phyloP scores from a whole-genome alignment of 2,113 vertebrate species.

The Axis porcinus region DNA sequence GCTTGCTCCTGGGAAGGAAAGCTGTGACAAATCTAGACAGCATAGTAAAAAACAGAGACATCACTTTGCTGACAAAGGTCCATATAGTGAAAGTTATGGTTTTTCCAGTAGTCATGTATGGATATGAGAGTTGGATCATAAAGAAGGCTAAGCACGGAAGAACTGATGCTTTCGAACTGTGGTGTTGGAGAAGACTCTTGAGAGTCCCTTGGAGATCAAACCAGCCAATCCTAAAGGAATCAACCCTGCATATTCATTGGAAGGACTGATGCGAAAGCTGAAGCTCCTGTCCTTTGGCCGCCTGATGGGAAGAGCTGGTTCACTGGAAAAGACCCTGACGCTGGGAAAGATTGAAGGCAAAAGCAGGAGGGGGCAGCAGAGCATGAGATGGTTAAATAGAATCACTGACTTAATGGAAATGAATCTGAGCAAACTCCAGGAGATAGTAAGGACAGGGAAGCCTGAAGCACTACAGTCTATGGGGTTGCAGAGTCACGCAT shows the following conservation, averaged over 20 bases:
- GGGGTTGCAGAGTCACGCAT: neutral
- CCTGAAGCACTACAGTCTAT: neutral
- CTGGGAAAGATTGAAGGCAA: neutral
- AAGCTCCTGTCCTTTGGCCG: neutral
- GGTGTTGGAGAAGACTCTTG: neutral
- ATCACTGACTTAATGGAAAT: neutral
- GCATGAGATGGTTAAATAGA: neutral
- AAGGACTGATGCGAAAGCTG: neutral
- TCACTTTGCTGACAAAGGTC: neutral
- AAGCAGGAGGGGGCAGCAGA: neutral
- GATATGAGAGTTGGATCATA: neutral
- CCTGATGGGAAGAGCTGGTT: neutral
- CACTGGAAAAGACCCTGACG: neutral
- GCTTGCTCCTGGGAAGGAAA: neutral
- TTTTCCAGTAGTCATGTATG: neutral
- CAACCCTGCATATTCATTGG: neutral
- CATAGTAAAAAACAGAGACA: neutral
- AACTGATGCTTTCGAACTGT: neutral
- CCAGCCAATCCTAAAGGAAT: neutral
- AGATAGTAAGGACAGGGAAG: neutral
- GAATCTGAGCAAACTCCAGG: neutral
- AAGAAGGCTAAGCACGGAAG: neutral
- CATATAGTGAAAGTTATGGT: neutral
- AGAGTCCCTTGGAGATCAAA: neutral
- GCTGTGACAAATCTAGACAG: neutral